Percentiles rank a stretch among this genome's conserved stretches.
Conservation (phyloP, 2,113 vertebrate genomes). For the Bos indicus region DNA sequence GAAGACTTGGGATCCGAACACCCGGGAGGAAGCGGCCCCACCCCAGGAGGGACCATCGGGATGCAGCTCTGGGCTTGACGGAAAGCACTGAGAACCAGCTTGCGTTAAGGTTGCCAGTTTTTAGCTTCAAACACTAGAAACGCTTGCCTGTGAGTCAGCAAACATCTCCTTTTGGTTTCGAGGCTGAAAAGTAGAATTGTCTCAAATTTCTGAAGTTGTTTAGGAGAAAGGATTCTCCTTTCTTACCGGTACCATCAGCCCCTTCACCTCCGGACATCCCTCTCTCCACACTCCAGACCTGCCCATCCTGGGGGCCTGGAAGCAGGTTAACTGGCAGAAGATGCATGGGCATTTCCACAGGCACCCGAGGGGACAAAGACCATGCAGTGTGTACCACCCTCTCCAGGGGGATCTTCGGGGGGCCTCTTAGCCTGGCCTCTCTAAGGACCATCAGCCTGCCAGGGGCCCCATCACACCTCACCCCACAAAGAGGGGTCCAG, state of each 20-base stretch:
- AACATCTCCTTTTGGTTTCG: neutral
- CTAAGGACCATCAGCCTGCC: neutral
- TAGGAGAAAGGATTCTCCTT: neutral
- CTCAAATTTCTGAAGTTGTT: neutral
- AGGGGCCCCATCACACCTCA: neutral
- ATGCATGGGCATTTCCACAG: neutral
- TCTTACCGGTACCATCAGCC: neutral
- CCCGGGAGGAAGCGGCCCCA: neutral
- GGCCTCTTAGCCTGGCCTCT: neutral
- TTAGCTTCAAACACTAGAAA: neutral
- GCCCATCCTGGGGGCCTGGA: neutral
- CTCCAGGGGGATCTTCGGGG: accelerated
- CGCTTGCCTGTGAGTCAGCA: neutral
- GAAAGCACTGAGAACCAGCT: neutral
- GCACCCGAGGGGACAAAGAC: neutral
- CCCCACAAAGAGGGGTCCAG: neutral
- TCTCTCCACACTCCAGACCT: neutral
- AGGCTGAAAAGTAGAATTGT: neutral
- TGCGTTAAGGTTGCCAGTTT: neutral
- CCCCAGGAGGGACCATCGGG: neutral
- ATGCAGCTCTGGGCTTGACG: neutral
- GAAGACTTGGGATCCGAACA: neutral
- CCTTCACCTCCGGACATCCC: neutral
- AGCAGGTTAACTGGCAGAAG: accelerated
- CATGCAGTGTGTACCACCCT: too few relatives aligned